Conservation (phyloP, 2,888 invertebrate species). For the Nowickia ferox region DNA sequence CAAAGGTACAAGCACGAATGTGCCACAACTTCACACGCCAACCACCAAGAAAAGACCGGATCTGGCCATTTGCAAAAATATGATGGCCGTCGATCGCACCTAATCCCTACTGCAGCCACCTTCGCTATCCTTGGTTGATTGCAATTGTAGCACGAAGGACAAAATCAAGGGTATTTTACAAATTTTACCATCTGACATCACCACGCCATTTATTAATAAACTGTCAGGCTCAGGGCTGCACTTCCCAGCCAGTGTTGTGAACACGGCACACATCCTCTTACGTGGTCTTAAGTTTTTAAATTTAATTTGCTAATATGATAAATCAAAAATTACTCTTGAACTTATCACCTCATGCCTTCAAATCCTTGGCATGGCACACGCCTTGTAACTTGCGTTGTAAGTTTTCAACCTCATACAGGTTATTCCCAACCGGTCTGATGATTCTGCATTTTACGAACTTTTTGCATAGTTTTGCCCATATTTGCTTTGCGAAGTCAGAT, state of each 20-base stretch:
- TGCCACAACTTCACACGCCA: too few species aligned
- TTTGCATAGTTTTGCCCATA: background rate
- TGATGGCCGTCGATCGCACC: too few species aligned
- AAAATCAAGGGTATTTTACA: too few species aligned
- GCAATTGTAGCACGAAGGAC: too few species aligned
- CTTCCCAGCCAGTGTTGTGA: background rate
- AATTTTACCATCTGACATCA: too few species aligned
- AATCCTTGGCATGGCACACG: background rate
- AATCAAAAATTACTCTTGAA: background rate
- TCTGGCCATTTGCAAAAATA: too few species aligned
- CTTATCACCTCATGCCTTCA: background rate
- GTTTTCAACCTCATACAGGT: background rate
- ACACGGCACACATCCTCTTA: background rate
- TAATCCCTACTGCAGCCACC: too few species aligned
- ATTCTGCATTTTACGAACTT: background rate
- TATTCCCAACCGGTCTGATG: background rate
- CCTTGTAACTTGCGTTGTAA: background rate
- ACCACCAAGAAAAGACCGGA: too few species aligned
- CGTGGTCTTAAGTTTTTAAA: background rate
- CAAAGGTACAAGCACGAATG: too few species aligned
- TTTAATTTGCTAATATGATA: constrained; percentile 1
- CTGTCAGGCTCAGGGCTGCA: too few species aligned
- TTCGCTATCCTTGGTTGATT: too few species aligned
- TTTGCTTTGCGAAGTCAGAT: background rate
- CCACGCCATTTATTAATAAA: too few species aligned